Evolutionary conservation across 2,888 invertebrate genomes (phyloP).

Genomic region (Eristalis pertinax): DNA sequence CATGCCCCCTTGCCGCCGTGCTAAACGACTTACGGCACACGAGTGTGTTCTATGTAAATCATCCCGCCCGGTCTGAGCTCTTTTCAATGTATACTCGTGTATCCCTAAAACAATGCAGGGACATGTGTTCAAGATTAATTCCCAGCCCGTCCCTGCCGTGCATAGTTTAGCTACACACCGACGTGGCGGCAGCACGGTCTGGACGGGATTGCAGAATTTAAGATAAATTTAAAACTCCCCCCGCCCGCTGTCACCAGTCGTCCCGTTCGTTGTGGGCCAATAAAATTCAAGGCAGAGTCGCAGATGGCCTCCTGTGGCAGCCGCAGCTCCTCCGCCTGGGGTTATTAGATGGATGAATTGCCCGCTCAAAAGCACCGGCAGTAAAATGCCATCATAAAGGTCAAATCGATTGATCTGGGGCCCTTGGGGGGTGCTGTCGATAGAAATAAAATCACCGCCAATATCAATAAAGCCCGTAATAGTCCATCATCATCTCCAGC

Average conservation of each 20-base stretch:
- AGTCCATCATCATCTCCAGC: neutral
- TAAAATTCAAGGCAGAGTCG: neutral
- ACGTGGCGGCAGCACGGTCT: neutral
- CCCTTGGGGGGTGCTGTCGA: neutral
- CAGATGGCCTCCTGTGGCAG: neutral
- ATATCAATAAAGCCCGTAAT: neutral
- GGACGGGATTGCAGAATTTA: neutral
- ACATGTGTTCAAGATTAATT: neutral
- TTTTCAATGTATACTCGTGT: neutral
- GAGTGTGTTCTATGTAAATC: neutral
- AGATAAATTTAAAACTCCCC: neutral
- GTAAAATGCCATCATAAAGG: slow-evolving; percentile 1
- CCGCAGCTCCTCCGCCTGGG: neutral
- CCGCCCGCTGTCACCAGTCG: neutral
- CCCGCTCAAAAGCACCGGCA: neutral
- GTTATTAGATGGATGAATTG: neutral
- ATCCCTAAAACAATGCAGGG: neutral
- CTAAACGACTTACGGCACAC: neutral
- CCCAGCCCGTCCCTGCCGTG: neutral
- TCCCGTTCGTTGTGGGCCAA: neutral
- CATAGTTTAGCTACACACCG: too few species aligned
- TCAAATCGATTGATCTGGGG: neutral
- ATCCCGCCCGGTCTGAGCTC: neutral
- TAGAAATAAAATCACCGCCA: neutral
- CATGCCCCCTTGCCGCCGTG: neutral